A percentile compares a stretch with the other conserved stretches of the same genome.
These are phyloP conservation scores for Onychostoma macrolepis DNA, from an alignment of 2,113 vertebrate species.

Conservation along the genomic window DNA sequence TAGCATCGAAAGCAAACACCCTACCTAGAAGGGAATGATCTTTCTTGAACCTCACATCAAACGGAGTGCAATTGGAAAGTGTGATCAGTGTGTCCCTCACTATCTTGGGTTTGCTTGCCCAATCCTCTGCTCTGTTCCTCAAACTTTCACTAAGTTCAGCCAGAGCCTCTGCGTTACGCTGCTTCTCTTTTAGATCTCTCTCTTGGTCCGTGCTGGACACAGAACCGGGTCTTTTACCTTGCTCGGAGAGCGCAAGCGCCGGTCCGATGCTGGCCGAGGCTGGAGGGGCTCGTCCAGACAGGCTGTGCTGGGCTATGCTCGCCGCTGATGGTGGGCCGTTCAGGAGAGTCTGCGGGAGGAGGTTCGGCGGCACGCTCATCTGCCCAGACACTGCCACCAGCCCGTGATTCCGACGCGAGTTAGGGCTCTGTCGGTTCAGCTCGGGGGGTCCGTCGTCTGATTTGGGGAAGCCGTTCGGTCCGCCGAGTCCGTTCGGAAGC, in stretches of 20 bases:
- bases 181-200: conserved; percentile 88
- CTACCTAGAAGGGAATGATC: conserved; percentile 84
- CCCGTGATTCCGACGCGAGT: conserved; percentile 76
- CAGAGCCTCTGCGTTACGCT: conserved; percentile 90
- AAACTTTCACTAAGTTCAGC: conserved; percentile 90
- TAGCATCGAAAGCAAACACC: conserved; percentile 92
- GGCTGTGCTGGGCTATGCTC: conserved; percentile 80
- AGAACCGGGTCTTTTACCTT: conserved; percentile 83
- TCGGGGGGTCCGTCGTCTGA: conserved; percentile 86
- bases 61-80: conserved; percentile 85
- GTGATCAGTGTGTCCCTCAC: conserved; percentile 87
- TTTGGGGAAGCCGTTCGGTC: conserved; percentile 87
- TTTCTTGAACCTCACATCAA: conserved; percentile 90
- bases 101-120: conserved; percentile 86
- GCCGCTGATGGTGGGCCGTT: conserved; percentile 81
- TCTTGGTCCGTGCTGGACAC: conserved; percentile 89
- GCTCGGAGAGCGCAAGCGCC: conserved; percentile 70
- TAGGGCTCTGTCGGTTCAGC: conserved; percentile 88
- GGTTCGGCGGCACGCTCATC: conserved; percentile 84
- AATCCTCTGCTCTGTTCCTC: conserved; percentile 86
- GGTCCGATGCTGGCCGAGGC: conserved; percentile 70
- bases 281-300: conserved; percentile 76
- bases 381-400: conserved; percentile 80
- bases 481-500: conserved; percentile 85
- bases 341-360: conserved; percentile 86